Evolutionary conservation across 2,888 invertebrate species (phyloP).

Genomic region (Pristionchus arcanus): DNA sequence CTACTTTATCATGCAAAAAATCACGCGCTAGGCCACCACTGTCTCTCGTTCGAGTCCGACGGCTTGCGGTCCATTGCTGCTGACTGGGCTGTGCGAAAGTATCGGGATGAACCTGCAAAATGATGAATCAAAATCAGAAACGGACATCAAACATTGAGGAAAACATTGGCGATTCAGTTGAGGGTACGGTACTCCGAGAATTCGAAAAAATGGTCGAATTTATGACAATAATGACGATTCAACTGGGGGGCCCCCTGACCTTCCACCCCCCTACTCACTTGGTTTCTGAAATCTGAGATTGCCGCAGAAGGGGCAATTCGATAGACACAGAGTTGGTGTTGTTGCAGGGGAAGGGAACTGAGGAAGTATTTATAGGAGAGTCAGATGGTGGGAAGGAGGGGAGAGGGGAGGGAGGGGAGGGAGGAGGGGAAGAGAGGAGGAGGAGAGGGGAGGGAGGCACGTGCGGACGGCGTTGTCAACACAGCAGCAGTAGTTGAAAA

Average conservation of each 20-base stretch:
- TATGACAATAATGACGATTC: too few species aligned
- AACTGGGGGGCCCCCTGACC: too few species aligned
- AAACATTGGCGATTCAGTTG: too few species aligned
- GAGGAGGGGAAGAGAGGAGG: not conserved
- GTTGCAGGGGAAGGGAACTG: not conserved
- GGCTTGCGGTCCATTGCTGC: not conserved
- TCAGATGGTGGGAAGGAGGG: not conserved
- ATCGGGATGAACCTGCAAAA: too few species aligned
- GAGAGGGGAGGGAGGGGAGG: not conserved
- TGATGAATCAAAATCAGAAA: too few species aligned
- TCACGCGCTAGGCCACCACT: too few species aligned
- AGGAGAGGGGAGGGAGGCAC: too few species aligned
- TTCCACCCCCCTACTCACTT: not conserved
- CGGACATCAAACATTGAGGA: too few species aligned
- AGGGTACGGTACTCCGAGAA: too few species aligned
- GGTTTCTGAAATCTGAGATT: not conserved
- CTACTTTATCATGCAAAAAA: not conserved
- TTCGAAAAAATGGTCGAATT: too few species aligned
- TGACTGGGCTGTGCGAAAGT: not conserved
- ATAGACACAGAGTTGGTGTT: not conserved
- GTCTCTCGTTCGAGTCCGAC: not conserved
- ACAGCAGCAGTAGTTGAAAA: not conserved
- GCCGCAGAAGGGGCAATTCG: not conserved
- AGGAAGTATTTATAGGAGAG: not conserved
- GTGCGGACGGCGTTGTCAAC: too few species aligned